phyloP scores from a whole-genome alignment of 1,140 invertebrate species.

The Atta texana region DNA sequence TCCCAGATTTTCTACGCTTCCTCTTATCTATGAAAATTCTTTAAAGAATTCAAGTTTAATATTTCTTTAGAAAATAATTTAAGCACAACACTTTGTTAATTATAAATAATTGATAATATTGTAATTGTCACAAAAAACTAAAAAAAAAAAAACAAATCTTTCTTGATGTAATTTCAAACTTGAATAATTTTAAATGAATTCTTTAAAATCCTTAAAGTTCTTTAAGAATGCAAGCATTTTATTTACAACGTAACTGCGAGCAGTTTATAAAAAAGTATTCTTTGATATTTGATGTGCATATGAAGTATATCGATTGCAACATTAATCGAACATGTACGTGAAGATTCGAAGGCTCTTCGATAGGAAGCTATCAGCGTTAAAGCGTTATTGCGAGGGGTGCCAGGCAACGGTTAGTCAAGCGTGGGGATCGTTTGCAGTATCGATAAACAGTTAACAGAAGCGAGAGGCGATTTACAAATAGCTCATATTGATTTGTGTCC shows the following conservation, averaged over 20 bases:
- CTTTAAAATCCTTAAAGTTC: neutral
- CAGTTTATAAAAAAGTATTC: slow-evolving; percentile 1
- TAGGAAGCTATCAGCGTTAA: slow-evolving; percentile 69
- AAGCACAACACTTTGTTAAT: neutral
- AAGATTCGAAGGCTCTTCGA: slow-evolving; percentile 38
- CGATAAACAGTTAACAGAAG: slow-evolving; percentile 75
- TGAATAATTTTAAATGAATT: neutral
- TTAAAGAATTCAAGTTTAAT: neutral
- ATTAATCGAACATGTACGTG: slow-evolving; percentile 5
- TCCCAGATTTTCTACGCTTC: slow-evolving; percentile 17
- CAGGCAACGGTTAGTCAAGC: slow-evolving; percentile 52
- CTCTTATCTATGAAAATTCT: slow-evolving; percentile 4
- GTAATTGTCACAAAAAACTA: neutral
- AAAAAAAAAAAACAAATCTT: neutral
- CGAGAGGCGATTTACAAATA: slow-evolving; percentile 79
- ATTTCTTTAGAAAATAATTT: slow-evolving; percentile 13
- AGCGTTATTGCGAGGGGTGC: slow-evolving; percentile 55
- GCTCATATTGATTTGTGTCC: slow-evolving; percentile 75
- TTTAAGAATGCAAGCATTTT: neutral
- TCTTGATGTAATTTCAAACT: neutral
- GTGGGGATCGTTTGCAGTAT: slow-evolving; percentile 63
- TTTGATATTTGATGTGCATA: slow-evolving; percentile 26
- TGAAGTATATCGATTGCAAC: slow-evolving; percentile 24
- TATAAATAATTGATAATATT: slow-evolving; percentile 30
- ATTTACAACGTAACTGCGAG: neutral